These are phyloP conservation scores for Butorides virescens DNA, from an alignment of 2,113 vertebrate genomes.

Conservation along the genomic window DNA sequence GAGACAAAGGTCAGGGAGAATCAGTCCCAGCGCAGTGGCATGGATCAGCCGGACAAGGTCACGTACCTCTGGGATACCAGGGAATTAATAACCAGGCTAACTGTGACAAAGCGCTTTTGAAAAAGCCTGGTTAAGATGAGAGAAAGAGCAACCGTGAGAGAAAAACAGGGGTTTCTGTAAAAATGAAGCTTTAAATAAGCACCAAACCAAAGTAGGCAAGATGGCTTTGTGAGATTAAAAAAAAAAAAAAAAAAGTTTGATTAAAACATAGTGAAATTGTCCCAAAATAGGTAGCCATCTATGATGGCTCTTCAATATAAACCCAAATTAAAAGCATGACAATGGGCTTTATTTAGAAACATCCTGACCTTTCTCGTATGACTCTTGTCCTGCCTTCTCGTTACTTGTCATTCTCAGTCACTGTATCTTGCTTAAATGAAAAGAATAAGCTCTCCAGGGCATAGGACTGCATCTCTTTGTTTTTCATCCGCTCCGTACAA, in stretches of 20 bases:
- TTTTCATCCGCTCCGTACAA: not conserved
- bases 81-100: not conserved
- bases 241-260: not conserved
- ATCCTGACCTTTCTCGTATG: slow-evolving; percentile 32
- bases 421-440: slow-evolving; percentile 51
- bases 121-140: not conserved
- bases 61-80: not conserved
- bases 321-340: slow-evolving; percentile 31
- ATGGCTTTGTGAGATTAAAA: not conserved
- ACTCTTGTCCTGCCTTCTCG: slow-evolving; percentile 30
- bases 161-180: not conserved
- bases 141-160: not conserved
- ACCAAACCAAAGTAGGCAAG: not conserved
- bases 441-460: slow-evolving; percentile 55
- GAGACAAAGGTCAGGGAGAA: not conserved
- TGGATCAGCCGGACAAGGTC: not conserved
- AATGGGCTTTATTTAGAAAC: slow-evolving; percentile 58
- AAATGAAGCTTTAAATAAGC: not conserved
- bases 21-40: not conserved
- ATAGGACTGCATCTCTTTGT: not conserved
- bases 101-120: not conserved
- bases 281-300: not conserved
- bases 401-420: slow-evolving; percentile 66
- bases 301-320: not conserved
- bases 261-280: not conserved